Base-by-base conservation (phyloP, 2,888 invertebrate genomes). In the Melanostoma scalare region DNA sequence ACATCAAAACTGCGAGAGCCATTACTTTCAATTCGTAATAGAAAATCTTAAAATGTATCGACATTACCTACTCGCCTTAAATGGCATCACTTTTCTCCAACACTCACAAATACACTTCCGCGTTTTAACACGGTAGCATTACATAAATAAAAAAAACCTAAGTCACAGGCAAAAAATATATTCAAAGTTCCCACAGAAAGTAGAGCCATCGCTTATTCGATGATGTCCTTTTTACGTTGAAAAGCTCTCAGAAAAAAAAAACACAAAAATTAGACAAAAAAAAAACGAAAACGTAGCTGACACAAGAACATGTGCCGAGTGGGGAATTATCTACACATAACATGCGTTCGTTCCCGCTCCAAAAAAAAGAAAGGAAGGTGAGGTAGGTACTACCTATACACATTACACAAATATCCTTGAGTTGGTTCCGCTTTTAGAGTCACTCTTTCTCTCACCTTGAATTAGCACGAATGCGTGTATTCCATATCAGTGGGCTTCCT, bases 371-470 rank as follows among this genome's bases (percentile, higher is more conserved):
- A 20, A 20, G 1, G 20, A 20, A 20, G n/a, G n/a, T n/a, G n/a
- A n/a, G n/a, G n/a, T n/a, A 20, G 20, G 20, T 20, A 20, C 20
- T 1, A 20, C 20, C 20, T 20, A 20, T 20, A 20, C 20, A 20
- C 20, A 20, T 20, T 20, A 20, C 20, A 20, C 20, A 20, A 20
- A 20, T 20, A 20, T 20, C 20, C 20, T 20, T 20, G 20, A 20
- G 20, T 20, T 36, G 35, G 4, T 5, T 6, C 2, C 3, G n/a
- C 4, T 48, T 30, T 52, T 44, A 31, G 50, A 63, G 61, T 50
- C 36, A 63, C 48, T 50, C 31, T 38, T 76, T 76, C 48, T 55
- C 82, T 82, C 82, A 82, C 82, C 82, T 82, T 82, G 69, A 74
- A 82, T 82, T 73, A 60, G 56, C 63, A 63, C 40, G 40, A 56